Evolutionary conservation across 2,888 invertebrate genomes (phyloP).

Genomic region (Hypselothyrea guttata): DNA sequence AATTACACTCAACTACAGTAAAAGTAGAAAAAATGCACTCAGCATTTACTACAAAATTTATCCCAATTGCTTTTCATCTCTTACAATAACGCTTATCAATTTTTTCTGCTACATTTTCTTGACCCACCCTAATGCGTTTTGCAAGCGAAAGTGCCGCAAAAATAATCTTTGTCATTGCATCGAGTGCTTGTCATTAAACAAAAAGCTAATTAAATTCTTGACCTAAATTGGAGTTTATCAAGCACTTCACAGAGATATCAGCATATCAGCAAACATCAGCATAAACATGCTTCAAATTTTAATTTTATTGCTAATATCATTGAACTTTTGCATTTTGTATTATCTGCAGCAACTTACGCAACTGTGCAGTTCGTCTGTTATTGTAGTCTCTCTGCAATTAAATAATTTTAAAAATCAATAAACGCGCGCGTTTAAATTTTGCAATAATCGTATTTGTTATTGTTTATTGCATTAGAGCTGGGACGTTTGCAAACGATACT

Average conservation of each 20-base stretch:
- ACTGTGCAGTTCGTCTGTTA: too few species aligned
- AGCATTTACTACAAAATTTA: too few species aligned
- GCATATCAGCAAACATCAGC: background rate
- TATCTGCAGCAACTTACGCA: background rate
- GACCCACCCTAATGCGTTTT: background rate
- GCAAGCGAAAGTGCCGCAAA: conserved; percentile 5
- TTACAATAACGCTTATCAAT: too few species aligned
- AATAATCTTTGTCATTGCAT: conserved; percentile 5
- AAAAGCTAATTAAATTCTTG: conserved; percentile 50
- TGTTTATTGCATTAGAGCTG: conserved; percentile 5
- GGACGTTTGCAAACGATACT: too few species aligned
- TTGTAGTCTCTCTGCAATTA: too few species aligned
- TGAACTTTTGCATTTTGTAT: background rate
- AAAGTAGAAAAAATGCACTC: too few species aligned
- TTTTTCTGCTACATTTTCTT: background rate
- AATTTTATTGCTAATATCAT: background rate
- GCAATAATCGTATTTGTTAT: conserved; percentile 12
- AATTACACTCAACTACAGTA: conserved; percentile 46
- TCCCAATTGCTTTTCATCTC: too few species aligned
- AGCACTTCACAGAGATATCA: conserved; percentile 33
- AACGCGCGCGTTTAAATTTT: conserved; percentile 35
- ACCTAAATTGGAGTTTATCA: conserved; percentile 55
- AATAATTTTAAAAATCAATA: background rate
- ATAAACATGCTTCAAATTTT: too few species aligned
- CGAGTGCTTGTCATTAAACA: conserved; percentile 14